Conservation (phyloP, 2,113 vertebrate genomes). For the Carassius gibelio region DNA sequence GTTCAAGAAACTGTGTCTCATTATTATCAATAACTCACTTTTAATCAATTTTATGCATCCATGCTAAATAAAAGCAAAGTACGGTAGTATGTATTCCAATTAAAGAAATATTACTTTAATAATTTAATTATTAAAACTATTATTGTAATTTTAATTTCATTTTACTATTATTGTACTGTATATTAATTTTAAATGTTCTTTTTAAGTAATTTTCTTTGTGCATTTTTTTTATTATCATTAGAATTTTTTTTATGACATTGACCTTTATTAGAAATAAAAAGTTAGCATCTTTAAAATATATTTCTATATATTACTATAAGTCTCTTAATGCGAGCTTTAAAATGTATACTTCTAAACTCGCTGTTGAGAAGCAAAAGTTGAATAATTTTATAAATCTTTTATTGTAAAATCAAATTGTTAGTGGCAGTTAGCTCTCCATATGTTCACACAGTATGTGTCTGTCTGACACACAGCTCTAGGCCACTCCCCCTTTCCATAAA, state of each 20-base stretch:
- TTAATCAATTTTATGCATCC: background rate
- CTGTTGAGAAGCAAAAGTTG: background rate
- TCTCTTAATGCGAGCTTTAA: background rate
- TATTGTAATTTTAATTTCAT: background rate
- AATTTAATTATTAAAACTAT: background rate
- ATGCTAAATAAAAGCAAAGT: background rate
- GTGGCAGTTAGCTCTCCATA: background rate
- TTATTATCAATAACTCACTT: background rate
- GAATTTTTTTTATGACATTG: background rate
- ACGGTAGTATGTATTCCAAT: background rate
- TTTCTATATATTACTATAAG: background rate
- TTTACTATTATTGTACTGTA: too few species aligned
- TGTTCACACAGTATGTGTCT: slow-evolving; percentile 26
- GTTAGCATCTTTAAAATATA: background rate
- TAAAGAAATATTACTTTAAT: background rate
- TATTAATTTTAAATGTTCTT: background rate
- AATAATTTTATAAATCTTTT: background rate
- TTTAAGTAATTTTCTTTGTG: background rate
- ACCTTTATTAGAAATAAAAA: background rate
- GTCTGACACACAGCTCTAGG: slow-evolving; percentile 5
- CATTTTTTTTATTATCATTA: background rate
- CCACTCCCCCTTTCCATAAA: slow-evolving; percentile 19
- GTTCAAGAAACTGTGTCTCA: background rate
- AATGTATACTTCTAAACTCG: background rate
- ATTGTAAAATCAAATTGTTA: background rate